Percentiles rank a stretch among this genome's conserved stretches.
phyloP scores from a whole-genome alignment of 2,888 invertebrate species.

The Ditylenchus weischeri region DNA sequence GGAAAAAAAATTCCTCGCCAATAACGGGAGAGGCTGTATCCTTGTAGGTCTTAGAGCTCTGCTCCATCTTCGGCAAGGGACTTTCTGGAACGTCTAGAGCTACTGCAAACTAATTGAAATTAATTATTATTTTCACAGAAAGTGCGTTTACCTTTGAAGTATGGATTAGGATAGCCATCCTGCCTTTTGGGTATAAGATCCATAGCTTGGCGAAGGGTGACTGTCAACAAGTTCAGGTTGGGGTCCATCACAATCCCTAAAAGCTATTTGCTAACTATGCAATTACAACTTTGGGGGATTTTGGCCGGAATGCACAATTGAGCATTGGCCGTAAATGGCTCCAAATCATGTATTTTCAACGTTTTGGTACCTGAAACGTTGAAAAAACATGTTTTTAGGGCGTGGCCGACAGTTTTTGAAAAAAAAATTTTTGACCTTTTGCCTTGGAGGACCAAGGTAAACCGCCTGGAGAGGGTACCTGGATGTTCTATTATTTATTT shows the following conservation, averaged over 20 bases:
- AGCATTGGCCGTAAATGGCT: no score
- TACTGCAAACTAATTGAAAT: slow-evolving; percentile 38
- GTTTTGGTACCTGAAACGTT: no score
- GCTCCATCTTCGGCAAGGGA: slow-evolving; percentile 41
- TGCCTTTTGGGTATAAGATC: slow-evolving; percentile 55
- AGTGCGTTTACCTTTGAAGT: slow-evolving; percentile 25
- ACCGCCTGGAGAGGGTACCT: no score
- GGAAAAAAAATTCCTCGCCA: slow-evolving; percentile 56
- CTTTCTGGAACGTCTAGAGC: slow-evolving; percentile 43
- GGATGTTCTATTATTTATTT: no score
- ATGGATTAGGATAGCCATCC: slow-evolving; percentile 48
- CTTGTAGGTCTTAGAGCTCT: slow-evolving; percentile 48
- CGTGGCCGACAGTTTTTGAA: no score
- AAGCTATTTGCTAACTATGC: not conserved
- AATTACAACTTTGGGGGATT: no score
- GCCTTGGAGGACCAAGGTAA: no score
- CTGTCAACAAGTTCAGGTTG: slow-evolving; percentile 67
- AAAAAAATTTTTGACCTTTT: no score
- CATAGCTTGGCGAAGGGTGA: slow-evolving; percentile 68
- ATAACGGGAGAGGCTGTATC: slow-evolving; percentile 50
- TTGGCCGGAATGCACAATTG: no score
- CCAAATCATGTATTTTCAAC: no score
- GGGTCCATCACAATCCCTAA: slow-evolving; percentile 66
- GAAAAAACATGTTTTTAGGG: no score
- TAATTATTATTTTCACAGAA: no score